Percentiles rank a stretch among this genome's conserved stretches.
Evolutionary conservation across 2,888 invertebrate species (phyloP).

Genomic region (Hedya salicella): DNA sequence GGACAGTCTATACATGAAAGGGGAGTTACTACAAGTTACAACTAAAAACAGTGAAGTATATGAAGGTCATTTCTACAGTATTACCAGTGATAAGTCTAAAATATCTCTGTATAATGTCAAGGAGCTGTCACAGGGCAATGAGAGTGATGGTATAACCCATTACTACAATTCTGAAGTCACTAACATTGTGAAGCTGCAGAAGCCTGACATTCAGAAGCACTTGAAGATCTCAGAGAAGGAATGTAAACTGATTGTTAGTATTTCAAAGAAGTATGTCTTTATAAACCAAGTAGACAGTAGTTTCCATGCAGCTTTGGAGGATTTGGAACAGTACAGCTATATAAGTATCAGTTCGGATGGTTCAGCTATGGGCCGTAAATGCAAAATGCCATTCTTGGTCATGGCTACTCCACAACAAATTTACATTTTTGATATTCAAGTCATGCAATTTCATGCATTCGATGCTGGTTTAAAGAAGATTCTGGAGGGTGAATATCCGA

Average conservation of each 20-base stretch:
- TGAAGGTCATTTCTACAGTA: constrained; percentile 77
- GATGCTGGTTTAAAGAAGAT: constrained; percentile 78
- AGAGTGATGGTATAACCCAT: constrained; percentile 70
- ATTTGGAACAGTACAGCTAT: constrained; percentile 67
- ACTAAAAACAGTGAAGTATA: constrained; percentile 74
- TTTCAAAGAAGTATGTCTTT: constrained; percentile 74
- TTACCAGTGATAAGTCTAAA: constrained; percentile 75
- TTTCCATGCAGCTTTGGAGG: constrained; percentile 73
- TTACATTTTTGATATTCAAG: constrained; percentile 81
- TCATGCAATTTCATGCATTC: constrained; percentile 79
- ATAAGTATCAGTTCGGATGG: constrained; percentile 77
- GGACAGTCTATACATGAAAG: constrained; percentile 79
- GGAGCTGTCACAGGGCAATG: constrained; percentile 64
- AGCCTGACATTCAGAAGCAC: constrained; percentile 62
- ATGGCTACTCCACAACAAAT: constrained; percentile 76
- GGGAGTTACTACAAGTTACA: constrained; percentile 78
- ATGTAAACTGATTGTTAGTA: constrained; percentile 72
- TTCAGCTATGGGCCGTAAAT: constrained; percentile 79
- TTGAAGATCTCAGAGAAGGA: constrained; percentile 75
- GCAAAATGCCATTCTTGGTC: constrained; percentile 78
- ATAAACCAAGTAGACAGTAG: constrained; percentile 78
- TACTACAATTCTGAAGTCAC: constrained; percentile 76
- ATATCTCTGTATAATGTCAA: constrained; percentile 78
- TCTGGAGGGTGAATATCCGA: constrained; percentile 73
- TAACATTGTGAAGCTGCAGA: constrained; percentile 73